phyloP scores from a whole-genome alignment of 2,113 vertebrate genomes.

The Scomber scombrus region DNA sequence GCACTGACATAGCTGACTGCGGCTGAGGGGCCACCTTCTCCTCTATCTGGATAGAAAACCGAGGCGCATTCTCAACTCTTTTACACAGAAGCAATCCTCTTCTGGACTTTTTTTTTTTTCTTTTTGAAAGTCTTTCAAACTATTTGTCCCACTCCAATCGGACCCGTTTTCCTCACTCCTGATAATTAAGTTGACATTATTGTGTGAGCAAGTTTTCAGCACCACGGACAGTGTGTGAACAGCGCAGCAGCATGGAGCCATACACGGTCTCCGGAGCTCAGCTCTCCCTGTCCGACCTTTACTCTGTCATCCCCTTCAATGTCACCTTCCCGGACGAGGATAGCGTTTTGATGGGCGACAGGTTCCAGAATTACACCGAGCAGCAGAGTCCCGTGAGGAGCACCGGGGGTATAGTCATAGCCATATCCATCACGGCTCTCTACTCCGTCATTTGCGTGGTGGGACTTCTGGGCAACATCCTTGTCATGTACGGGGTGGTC shows the following conservation, averaged over 20 bases:
- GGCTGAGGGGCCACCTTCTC: background rate
- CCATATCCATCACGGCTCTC: conserved; percentile 92
- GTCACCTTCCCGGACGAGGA: conserved; percentile 77
- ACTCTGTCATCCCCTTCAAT: conserved; percentile 83
- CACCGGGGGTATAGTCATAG: conserved; percentile 87
- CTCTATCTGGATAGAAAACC: conserved; percentile 37
- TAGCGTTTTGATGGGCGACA: conserved; percentile 66
- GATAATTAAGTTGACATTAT: background rate
- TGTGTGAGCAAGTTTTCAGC: conserved; percentile 37
- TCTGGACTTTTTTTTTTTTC: background rate
- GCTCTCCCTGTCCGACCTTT: conserved; percentile 79
- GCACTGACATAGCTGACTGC: conserved; percentile 11
- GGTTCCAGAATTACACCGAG: conserved; percentile 82
- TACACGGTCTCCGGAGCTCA: conserved; percentile 75
- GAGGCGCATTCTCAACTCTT: background rate
- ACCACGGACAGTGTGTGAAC: conserved; percentile 9
- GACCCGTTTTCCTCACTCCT: accelerated
- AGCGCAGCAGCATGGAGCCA: conserved; percentile 82
- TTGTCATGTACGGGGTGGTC: conserved; percentile 95
- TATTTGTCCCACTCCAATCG: background rate
- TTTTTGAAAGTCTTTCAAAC: conserved; percentile 3
- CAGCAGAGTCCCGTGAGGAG: conserved; percentile 70
- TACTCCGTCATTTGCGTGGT: conserved; percentile 94
- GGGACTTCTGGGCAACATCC: conserved; percentile 93
- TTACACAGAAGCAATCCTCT: background rate